phyloP scores from a whole-genome alignment of 2,113 vertebrate genomes.

The Acanthisitta chloris region DNA sequence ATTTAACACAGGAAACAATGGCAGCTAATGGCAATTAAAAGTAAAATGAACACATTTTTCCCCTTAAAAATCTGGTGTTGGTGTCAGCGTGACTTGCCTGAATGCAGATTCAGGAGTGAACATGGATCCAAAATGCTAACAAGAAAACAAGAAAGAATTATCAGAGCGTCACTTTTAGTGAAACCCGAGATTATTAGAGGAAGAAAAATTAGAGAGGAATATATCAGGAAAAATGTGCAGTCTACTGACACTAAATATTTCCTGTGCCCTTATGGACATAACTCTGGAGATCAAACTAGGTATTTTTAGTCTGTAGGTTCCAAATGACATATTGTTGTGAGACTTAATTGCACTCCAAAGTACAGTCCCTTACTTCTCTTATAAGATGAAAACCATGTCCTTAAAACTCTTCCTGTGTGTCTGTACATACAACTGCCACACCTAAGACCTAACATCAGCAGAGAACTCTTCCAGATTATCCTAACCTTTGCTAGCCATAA shows the following conservation, averaged over 20 bases:
- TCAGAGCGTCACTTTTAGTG: neutral
- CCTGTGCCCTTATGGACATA: neutral
- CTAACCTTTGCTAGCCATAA: neutral
- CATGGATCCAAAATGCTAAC: neutral
- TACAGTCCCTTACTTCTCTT: neutral
- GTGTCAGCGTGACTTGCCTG: neutral
- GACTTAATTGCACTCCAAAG: neutral
- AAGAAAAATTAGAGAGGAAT: neutral
- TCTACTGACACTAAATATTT: neutral
- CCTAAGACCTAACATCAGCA: neutral
- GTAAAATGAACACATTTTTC: neutral
- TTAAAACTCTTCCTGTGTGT: neutral
- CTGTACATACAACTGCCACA: accelerated
- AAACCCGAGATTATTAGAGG: neutral
- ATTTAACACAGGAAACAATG: neutral
- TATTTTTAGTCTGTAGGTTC: neutral
- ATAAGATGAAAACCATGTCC: neutral
- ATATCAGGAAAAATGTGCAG: neutral
- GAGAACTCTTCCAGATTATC: neutral
- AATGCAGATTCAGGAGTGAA: neutral
- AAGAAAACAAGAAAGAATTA: neutral
- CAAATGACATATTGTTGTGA: neutral
- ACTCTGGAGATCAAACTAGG: neutral
- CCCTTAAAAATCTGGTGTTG: neutral
- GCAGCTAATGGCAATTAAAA: conserved; percentile 13